phyloP scores from a whole-genome alignment of 2,888 invertebrate species.

The Pollenia griseotomentosa region DNA sequence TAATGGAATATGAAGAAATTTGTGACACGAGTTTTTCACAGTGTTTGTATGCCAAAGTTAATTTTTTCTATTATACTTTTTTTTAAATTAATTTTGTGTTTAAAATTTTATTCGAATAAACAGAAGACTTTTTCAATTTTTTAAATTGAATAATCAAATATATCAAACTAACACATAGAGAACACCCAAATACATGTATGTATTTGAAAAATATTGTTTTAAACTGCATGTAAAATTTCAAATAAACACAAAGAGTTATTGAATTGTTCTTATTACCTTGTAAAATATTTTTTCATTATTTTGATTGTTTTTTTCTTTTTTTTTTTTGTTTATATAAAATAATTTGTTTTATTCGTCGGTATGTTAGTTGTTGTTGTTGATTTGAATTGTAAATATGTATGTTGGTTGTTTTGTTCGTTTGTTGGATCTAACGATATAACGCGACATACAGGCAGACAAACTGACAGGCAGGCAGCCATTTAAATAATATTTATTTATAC shows the following conservation, averaged over 20 bases:
- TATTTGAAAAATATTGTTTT: not conserved
- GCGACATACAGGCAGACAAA: not conserved
- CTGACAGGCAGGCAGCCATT: not conserved
- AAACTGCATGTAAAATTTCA: constrained; percentile 6
- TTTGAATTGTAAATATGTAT: not conserved
- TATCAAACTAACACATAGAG: not conserved
- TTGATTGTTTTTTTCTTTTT: not conserved
- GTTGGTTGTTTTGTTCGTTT: constrained; percentile 6
- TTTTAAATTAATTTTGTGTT: not conserved
- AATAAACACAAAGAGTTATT: constrained; percentile 15
- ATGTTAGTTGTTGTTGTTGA: constrained; percentile 25
- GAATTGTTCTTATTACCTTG: constrained; percentile 55
- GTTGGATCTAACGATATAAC: constrained; percentile 5
- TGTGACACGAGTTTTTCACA: constrained; percentile 1
- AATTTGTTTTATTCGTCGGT: constrained; percentile 35
- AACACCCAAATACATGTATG: no score
- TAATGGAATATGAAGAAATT: not conserved
- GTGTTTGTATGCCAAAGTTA: constrained; percentile 49
- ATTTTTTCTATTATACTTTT: constrained; percentile 17
- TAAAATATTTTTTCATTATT: constrained; percentile 44
- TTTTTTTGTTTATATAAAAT: constrained; percentile 28
- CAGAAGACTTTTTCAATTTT: constrained; percentile 5
- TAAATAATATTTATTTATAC: constrained; percentile 43
- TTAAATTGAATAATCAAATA: constrained; percentile 32
- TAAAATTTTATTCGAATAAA: constrained; percentile 5